Evolutionary conservation across 1,140 invertebrate genomes (phyloP).

Genomic region (Rhopalosiphum padi): DNA sequence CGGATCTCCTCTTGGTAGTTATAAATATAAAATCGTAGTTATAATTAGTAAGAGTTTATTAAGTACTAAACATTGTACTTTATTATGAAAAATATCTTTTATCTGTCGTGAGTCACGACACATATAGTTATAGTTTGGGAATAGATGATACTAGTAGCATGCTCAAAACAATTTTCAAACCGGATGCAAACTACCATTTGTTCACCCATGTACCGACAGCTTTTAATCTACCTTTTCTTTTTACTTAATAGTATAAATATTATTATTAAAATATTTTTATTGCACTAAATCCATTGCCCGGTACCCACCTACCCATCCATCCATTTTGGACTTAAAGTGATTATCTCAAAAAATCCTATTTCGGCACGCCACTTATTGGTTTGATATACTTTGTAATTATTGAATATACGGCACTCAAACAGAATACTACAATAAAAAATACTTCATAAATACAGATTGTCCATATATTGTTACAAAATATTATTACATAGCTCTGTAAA

Average conservation of each 20-base stretch:
- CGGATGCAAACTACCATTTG: no score
- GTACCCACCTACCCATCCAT: no score
- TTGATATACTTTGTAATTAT: neutral
- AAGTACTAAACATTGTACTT: neutral
- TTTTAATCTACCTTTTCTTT: no score
- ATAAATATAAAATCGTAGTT: no score
- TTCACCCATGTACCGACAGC: no score
- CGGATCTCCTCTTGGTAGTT: neutral
- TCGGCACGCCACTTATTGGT: neutral
- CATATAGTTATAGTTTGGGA: neutral
- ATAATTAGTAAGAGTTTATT: neutral
- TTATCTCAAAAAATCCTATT: no score
- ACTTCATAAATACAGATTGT: neutral
- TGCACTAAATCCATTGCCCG: no score
- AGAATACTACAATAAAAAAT: neutral
- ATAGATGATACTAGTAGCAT: no score
- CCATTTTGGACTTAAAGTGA: no score
- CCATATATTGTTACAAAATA: neutral
- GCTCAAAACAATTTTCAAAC: no score
- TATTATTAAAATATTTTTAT: no score
- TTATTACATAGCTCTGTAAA: neutral
- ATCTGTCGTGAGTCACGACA: neutral
- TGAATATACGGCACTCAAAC: neutral
- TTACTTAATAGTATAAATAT: no score
- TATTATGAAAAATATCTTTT: neutral